phyloP scores from a whole-genome alignment of 2,113 vertebrate genomes.

The Amia ocellicauda region DNA sequence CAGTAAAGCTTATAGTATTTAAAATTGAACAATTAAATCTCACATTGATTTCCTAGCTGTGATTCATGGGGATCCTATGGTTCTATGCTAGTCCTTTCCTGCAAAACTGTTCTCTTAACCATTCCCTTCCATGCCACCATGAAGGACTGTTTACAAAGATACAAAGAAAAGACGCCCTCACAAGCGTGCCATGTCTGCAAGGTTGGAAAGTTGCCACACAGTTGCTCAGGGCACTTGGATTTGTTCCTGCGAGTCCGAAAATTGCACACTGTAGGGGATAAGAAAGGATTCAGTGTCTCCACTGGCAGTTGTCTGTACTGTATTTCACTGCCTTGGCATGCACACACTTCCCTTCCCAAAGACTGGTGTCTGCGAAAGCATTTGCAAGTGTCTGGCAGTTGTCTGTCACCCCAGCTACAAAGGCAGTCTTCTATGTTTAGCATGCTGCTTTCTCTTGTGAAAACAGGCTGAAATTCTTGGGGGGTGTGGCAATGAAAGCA shows the following conservation, averaged over 20 bases:
- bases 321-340: not conserved
- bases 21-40: too few relatives aligned
- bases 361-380: not conserved
- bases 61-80: too few relatives aligned
- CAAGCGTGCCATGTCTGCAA: not conserved
- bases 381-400: slow-evolving; percentile 32
- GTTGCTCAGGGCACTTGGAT: not conserved
- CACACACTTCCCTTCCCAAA: slow-evolving; percentile 9
- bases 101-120: too few relatives aligned
- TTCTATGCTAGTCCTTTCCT: too few relatives aligned
- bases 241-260: not conserved
- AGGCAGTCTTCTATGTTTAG: too few relatives aligned
- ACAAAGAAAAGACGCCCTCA: not conserved
- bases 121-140: too few relatives aligned
- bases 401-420: slow-evolving; percentile 14
- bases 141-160: not conserved
- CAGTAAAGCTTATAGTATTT: too few relatives aligned
- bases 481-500: too few relatives aligned
- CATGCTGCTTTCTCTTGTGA: too few relatives aligned
- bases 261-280: not conserved
- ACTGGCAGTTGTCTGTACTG: slow-evolving; percentile 21
- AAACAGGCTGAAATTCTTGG: too few relatives aligned
- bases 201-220: not conserved
- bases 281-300: slow-evolving; percentile 15
- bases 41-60: too few relatives aligned